Evolutionary conservation across 2,888 invertebrate genomes (phyloP).

Genomic region (Lepeophtheirus nordmannii): DNA sequence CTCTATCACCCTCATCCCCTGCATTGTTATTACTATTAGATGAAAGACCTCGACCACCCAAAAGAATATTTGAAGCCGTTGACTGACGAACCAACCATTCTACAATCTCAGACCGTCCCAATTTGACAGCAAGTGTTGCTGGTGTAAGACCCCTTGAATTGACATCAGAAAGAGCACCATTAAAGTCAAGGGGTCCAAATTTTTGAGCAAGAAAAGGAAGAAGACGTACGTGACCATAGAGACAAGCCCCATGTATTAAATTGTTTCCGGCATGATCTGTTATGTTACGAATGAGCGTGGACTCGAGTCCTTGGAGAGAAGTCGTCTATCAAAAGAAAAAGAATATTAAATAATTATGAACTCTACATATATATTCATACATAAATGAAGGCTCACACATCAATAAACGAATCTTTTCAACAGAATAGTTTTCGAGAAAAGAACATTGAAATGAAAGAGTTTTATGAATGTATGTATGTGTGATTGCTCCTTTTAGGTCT

Average conservation of each 20-base stretch:
- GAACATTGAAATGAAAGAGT: too few species aligned
- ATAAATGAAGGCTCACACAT: too few species aligned
- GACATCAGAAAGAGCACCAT: conserved; percentile 33
- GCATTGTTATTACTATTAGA: too few species aligned
- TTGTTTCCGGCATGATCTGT: conserved; percentile 35
- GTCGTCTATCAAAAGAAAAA: conserved; percentile 29
- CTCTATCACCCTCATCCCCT: neutral
- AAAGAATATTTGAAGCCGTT: conserved; percentile 15
- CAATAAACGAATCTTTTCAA: too few species aligned
- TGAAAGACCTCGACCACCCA: conserved; percentile 3
- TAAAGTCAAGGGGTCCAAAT: conserved; percentile 30
- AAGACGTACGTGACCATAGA: conserved; percentile 32
- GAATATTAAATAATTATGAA: neutral
- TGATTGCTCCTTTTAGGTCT: too few species aligned
- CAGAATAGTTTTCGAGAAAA: too few species aligned
- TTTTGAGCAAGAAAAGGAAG: conserved; percentile 33
- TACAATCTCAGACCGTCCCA: conserved; percentile 33
- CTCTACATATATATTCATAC: neutral
- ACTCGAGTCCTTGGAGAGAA: conserved; percentile 32
- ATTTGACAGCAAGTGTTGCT: conserved; percentile 33
- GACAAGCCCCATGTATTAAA: conserved; percentile 33
- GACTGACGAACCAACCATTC: conserved; percentile 34
- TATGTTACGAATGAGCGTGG: conserved; percentile 34
- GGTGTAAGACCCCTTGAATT: conserved; percentile 34
- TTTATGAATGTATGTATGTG: too few species aligned